phyloP scores from a whole-genome alignment of 92 coral and sea anemone species.

The Micromussa lordhowensis region DNA sequence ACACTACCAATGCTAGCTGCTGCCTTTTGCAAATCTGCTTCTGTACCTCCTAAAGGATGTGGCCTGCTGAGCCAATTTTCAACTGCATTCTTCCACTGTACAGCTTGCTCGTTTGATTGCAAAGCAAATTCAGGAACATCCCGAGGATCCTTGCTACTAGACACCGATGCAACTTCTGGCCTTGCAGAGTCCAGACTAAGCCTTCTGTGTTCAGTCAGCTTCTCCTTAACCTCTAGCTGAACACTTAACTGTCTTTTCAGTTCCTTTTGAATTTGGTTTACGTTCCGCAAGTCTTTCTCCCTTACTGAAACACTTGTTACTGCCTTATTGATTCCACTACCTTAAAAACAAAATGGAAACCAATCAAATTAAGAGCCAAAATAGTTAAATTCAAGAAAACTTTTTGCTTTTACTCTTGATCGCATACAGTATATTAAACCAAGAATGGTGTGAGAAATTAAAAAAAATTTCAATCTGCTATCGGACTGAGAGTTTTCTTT shows the following conservation, averaged over 20 bases:
- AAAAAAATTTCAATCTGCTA: too few relatives aligned
- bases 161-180: not conserved
- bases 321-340: not conserved
- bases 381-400: not conserved
- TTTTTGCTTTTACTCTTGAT: not conserved
- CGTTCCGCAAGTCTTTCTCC: not conserved
- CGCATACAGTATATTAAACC: too few relatives aligned
- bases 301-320: conserved; percentile 1
- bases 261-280: conserved; percentile 37
- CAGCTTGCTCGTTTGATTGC: conserved; percentile 13
- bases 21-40: not conserved
- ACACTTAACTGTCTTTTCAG: conserved; percentile 28
- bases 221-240: conserved; percentile 5
- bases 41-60: conserved; percentile 19
- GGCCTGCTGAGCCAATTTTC: conserved; percentile 50
- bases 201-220: conserved; percentile 2
- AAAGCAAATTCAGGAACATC: not conserved
- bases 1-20: not conserved
- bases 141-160: not conserved
- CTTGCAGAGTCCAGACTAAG: conserved; percentile 1
- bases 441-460: too few relatives aligned
- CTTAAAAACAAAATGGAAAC: not conserved
- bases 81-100: conserved; percentile 2
- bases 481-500: too few relatives aligned
- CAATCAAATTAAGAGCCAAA: not conserved